Evolutionary conservation across 2,888 invertebrate species (phyloP).

Genomic region (Scrobipalpa atriplicella): DNA sequence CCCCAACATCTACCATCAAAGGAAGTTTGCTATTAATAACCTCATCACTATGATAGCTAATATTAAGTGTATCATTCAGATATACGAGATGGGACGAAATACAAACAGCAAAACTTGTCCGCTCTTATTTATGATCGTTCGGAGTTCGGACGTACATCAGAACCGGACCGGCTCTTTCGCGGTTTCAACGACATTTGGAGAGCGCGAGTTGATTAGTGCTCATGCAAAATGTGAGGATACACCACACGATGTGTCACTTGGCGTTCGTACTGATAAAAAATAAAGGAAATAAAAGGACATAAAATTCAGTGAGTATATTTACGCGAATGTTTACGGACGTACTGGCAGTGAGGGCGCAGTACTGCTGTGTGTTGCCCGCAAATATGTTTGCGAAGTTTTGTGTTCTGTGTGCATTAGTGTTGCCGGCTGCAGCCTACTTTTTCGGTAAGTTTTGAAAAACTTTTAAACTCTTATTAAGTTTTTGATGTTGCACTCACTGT

Average conservation of each 20-base stretch:
- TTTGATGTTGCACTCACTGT: neutral
- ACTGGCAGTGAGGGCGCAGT: slow-evolving; percentile 5
- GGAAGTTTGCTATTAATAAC: slow-evolving; percentile 26
- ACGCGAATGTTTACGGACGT: slow-evolving; percentile 17
- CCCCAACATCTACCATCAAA: slow-evolving; percentile 15
- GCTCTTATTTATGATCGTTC: slow-evolving; percentile 24
- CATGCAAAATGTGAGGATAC: slow-evolving; percentile 23
- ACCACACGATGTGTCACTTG: slow-evolving; percentile 21
- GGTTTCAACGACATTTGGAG: slow-evolving; percentile 21
- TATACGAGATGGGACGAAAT: slow-evolving; percentile 9
- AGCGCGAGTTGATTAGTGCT: slow-evolving; percentile 14
- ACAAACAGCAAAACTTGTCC: slow-evolving; percentile 21
- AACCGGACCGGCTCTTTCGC: slow-evolving; percentile 19
- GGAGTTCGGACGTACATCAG: slow-evolving; percentile 9
- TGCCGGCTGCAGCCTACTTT: slow-evolving; percentile 9
- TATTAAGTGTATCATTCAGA: slow-evolving; percentile 25
- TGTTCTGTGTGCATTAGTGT: slow-evolving; percentile 12
- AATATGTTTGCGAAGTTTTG: slow-evolving; percentile 19
- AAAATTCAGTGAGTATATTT: slow-evolving; percentile 22
- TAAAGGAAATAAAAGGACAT: slow-evolving; percentile 20
- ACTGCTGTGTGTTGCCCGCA: slow-evolving; percentile 7
- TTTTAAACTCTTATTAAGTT: neutral
- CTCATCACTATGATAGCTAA: slow-evolving; percentile 16
- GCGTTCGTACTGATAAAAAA: neutral
- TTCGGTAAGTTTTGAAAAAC: slow-evolving; percentile 18